A percentile compares a stretch with the other conserved stretches of the same genome.
phyloP scores from a whole-genome alignment of 1,140 invertebrate genomes.

The Brachionus rubens region DNA sequence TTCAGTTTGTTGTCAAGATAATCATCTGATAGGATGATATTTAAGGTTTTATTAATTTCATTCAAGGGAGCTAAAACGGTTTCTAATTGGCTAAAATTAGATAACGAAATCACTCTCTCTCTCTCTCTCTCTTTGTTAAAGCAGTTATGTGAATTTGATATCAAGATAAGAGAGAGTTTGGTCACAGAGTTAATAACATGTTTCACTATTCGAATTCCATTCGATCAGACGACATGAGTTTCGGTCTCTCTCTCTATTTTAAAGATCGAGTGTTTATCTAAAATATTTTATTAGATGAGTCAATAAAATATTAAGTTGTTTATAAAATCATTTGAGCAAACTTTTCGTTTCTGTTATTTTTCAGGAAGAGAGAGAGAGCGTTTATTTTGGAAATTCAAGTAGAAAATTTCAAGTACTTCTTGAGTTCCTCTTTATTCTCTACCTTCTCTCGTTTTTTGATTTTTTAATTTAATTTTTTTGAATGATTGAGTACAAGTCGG shows the following conservation, averaged over 20 bases:
- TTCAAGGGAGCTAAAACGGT: no score
- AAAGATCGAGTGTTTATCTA: not conserved
- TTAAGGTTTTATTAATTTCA: no score
- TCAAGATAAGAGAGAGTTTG: not conserved
- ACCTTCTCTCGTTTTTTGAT: not conserved
- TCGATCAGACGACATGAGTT: not conserved
- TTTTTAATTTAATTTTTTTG: constrained; percentile 40
- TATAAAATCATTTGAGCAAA: constrained; percentile 42
- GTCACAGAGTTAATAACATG: constrained; percentile 37
- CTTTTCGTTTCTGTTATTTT: not conserved
- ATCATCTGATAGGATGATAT: no score
- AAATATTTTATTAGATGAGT: constrained; percentile 8
- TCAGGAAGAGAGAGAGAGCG: no score
- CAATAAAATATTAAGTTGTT: constrained; percentile 38
- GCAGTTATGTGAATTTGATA: no score
- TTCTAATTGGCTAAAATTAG: not conserved
- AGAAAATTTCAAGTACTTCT: not conserved
- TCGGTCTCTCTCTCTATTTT: not conserved
- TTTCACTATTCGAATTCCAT: not conserved
- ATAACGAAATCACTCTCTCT: not conserved
- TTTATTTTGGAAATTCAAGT: no score
- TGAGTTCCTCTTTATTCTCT: not conserved
- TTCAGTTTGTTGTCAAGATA: no score
- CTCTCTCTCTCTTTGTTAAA: no score
- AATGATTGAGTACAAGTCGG: not conserved